phyloP scores from a whole-genome alignment of 2,113 vertebrate species.

The Pituophis catenifer region DNA sequence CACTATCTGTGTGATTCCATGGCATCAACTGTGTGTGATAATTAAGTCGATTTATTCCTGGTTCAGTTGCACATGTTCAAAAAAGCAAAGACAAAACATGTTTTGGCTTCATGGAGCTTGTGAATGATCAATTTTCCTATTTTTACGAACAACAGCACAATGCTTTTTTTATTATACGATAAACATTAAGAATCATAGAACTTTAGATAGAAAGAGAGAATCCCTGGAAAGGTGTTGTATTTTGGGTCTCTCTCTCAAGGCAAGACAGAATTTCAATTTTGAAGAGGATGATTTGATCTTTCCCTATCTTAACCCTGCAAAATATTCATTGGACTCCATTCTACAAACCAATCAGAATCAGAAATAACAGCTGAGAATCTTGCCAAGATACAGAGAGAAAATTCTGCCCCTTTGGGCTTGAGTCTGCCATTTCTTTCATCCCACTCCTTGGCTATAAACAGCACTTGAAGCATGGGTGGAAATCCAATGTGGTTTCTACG shows the following conservation, averaged over 20 bases:
- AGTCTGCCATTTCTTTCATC: background rate
- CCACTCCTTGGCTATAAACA: slow-evolving; percentile 36
- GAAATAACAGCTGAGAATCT: background rate
- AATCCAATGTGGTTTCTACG: background rate
- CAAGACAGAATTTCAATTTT: background rate
- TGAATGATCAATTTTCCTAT: background rate
- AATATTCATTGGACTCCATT: background rate
- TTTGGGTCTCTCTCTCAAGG: background rate
- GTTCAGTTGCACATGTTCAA: background rate
- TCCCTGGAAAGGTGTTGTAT: background rate
- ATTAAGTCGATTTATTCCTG: background rate
- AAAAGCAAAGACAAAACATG: background rate
- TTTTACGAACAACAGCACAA: background rate
- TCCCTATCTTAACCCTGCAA: background rate
- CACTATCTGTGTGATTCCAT: background rate
- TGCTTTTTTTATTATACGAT: background rate
- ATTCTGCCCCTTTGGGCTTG: background rate
- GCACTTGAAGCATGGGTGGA: slow-evolving; percentile 16
- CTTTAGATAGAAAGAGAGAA: background rate
- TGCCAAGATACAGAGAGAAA: background rate
- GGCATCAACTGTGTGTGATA: background rate
- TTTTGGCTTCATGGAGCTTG: background rate
- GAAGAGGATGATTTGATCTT: background rate
- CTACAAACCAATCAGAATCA: background rate
- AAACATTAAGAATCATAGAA: background rate